Evolutionary conservation across 2,797 vertebrate species (phyloP).

Genomic region (Poeciliopsis infans): DNA sequence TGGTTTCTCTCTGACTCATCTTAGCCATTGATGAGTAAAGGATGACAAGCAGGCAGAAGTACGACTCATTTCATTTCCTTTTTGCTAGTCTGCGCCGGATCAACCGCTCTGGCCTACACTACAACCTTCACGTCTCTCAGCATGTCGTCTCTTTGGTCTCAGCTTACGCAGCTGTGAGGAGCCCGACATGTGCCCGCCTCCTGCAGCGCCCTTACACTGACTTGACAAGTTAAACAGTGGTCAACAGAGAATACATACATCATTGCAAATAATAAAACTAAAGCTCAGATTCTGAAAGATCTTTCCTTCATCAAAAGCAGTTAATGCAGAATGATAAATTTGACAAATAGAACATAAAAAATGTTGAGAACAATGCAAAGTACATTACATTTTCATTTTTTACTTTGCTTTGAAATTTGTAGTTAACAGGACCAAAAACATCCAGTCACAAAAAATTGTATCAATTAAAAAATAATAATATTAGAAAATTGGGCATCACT

Average conservation of each 20-base stretch:
- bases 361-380: background rate
- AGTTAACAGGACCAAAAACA: background rate
- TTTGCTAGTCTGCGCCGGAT: background rate
- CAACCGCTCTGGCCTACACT: conserved; percentile 14
- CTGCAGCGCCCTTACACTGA: background rate
- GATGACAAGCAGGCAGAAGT: background rate
- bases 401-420: background rate
- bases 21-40: background rate
- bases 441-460: background rate
- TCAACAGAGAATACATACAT: background rate
- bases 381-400: background rate
- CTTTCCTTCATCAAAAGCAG: background rate
- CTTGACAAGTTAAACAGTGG: background rate
- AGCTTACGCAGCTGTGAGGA: conserved; percentile 51
- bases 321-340: background rate
- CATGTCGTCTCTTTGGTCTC: conserved; percentile 34
- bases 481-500: too few species aligned
- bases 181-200: conserved; percentile 19
- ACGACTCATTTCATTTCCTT: conserved; percentile 4
- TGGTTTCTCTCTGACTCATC: background rate
- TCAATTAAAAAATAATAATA: background rate
- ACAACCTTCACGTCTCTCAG: conserved; percentile 35
- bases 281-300: background rate
- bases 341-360: background rate
- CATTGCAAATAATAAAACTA: background rate